Base-by-base conservation (phyloP, 2,888 invertebrate genomes). In the Epiperipatus broadwayi region DNA sequence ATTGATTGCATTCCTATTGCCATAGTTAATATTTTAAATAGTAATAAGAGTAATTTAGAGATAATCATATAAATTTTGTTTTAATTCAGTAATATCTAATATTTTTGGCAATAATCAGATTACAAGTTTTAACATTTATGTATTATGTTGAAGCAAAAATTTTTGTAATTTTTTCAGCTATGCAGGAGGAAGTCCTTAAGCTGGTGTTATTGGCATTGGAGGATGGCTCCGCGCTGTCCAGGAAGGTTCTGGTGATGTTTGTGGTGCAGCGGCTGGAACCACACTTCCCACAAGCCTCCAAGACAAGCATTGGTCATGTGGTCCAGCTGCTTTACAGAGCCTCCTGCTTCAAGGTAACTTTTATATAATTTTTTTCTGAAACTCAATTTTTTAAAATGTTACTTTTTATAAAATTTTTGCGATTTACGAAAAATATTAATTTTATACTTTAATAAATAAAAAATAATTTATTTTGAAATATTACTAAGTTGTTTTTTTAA, bases 281-380 rank as follows among this genome's bases (percentile, higher is more conserved):
- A 32, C 87, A 89, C 59, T 84, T 83, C 60, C 80, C 85, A 1
- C 85, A 85, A 48, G 91, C 93, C 41, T 91, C 93, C 15, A 97
- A 97, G 67, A 97, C 95, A 21, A 89, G 89, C 57, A 93, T 97
- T 56, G 95, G 95, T 8, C 95, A 97, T 63, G 95, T 97, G 31
- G 93, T 97, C 39, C 97, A 97, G 61, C 70, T 97, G 37, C 68
- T 97, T 19, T 97, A 97, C 59, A 71, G 95, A 50, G 95, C 95
- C 35, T 91, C 91, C 44, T 95, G 95, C 64, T 97, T 97, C 64
- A 91, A 89, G 70, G 91, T 83, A 58, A 58, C 39, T 12, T 8
- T 8, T 3, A n/a, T 3, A 8, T 40, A 40, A 5, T n/a, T n/a
- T n/a, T 7, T 35, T 5, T 33, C 12, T 18, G 10, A 5, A 12